Conservation (phyloP, 2,113 vertebrate genomes). For the Crotophaga sulcirostris region DNA sequence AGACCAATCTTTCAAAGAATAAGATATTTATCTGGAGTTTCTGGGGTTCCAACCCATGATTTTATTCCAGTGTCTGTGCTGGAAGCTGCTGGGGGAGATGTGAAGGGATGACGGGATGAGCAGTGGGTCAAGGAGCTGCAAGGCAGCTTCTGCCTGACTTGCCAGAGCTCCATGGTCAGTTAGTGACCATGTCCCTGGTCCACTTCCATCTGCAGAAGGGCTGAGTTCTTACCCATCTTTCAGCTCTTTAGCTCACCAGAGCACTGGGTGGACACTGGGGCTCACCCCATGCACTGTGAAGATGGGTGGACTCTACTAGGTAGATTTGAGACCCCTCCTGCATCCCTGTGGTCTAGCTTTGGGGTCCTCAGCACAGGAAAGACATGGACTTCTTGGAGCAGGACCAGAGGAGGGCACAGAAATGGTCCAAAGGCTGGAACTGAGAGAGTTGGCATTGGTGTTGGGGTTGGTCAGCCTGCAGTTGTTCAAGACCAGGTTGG, state of each 20-base stretch:
- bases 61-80: neutral
- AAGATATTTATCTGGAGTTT: neutral
- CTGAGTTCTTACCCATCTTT: neutral
- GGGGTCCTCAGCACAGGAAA: no score
- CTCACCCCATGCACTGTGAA: neutral
- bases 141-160: neutral
- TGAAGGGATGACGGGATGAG: neutral
- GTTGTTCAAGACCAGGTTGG: no score
- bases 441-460: no score
- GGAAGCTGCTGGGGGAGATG: neutral
- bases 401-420: no score
- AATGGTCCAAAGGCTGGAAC: no score
- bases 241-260: neutral
- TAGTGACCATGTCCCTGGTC: neutral
- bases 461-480: no score
- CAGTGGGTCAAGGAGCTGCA: neutral
- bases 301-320: neutral
- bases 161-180: neutral
- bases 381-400: no score
- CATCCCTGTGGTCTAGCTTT: no score
- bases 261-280: neutral
- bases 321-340: no score
- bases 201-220: neutral
- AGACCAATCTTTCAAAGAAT: neutral
- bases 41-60: no score